Percentiles rank a stretch among this genome's conserved stretches.
These are phyloP conservation scores for Poecile atricapillus DNA, from an alignment of 2,113 vertebrate species.

Conservation along the genomic window DNA sequence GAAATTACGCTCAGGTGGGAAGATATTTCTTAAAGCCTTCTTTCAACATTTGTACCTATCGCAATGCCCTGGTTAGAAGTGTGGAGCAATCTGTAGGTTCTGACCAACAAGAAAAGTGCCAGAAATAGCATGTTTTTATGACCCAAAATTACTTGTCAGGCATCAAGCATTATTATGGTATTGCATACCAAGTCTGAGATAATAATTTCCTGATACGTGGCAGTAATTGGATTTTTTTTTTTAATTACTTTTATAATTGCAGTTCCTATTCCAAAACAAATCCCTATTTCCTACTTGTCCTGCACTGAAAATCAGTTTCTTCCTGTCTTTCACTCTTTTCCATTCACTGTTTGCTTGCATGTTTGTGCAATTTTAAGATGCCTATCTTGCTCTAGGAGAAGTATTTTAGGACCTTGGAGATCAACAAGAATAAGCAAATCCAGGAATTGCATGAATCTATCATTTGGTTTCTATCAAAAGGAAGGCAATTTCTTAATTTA, in stretches of 20 bases:
- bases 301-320: not conserved
- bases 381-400: not conserved
- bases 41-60: conserved; percentile 29
- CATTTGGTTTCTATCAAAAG: not conserved
- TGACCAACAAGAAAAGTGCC: not conserved
- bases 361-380: not conserved
- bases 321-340: not conserved
- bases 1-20: conserved; percentile 50
- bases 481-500: not conserved
- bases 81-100: conserved; percentile 2
- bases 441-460: not conserved
- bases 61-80: not conserved
- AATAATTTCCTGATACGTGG: not conserved
- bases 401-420: not conserved
- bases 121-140: not conserved
- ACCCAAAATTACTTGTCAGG: not conserved
- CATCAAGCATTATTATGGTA: not conserved
- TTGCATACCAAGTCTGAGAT: not conserved
- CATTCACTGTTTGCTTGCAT: not conserved
- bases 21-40: conserved; percentile 43
- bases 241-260: not conserved
- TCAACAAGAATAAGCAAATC: not conserved
- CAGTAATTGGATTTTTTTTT: not conserved
- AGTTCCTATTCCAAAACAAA: not conserved
- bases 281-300: not conserved